phyloP scores from a whole-genome alignment of 2,797 vertebrate genomes.

The Enteromius afrohamiltoni region DNA sequence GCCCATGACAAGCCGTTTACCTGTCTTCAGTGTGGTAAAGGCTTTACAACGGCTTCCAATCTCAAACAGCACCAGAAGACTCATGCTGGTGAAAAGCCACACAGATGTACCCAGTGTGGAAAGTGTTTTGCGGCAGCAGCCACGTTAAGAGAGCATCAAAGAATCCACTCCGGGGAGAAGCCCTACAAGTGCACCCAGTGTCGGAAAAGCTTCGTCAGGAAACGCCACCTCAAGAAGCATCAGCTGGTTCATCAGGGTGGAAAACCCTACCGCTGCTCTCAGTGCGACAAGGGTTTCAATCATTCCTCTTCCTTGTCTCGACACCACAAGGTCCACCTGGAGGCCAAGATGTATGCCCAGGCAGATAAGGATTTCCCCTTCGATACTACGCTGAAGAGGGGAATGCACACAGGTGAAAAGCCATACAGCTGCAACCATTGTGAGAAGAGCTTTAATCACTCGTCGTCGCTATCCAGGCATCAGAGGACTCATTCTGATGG shows the following conservation, averaged over 20 bases:
- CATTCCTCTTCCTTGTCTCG: conserved; percentile 83
- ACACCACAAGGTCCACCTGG: conserved; percentile 81
- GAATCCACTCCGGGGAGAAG: conserved; percentile 83
- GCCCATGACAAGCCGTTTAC: conserved; percentile 83
- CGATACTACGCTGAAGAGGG: conserved; percentile 73
- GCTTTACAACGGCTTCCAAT: conserved; percentile 81
- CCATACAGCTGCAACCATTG: conserved; percentile 85
- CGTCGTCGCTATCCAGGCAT: conserved; percentile 82
- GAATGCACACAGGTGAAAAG: conserved; percentile 78
- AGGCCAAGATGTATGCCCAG: conserved; percentile 78
- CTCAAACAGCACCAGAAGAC: conserved; percentile 85
- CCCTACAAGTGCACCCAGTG: conserved; percentile 86
- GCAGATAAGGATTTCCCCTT: conserved; percentile 75
- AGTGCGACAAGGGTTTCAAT: conserved; percentile 85
- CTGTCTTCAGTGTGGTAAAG: conserved; percentile 81
- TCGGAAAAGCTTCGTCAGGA: conserved; percentile 83
- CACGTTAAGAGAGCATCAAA: conserved; percentile 81
- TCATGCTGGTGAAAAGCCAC: conserved; percentile 80
- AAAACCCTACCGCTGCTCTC: conserved; percentile 83
- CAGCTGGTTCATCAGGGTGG: conserved; percentile 83
- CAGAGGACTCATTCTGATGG: conserved; percentile 85
- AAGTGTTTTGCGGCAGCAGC: conserved; percentile 81
- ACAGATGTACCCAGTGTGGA: conserved; percentile 79
- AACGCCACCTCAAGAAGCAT: conserved; percentile 84
- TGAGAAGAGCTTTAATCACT: conserved; percentile 85